phyloP scores from a whole-genome alignment of 2,888 invertebrate genomes.

The Neocrepidodera transversa region DNA sequence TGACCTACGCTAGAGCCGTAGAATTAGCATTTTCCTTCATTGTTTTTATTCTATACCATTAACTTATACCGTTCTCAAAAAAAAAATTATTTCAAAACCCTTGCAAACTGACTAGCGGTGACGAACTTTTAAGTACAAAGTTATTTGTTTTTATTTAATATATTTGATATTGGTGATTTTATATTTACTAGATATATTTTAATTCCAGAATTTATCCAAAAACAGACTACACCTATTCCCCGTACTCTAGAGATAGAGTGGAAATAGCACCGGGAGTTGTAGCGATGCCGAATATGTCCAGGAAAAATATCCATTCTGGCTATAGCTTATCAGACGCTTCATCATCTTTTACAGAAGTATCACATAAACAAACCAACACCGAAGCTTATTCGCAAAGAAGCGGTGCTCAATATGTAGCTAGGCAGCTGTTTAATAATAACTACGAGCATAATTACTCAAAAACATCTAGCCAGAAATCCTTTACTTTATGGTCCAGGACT shows the following conservation, averaged over 20 bases:
- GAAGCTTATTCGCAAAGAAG: slow-evolving; percentile 36
- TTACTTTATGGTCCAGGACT: slow-evolving; percentile 37
- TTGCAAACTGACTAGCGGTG: no score
- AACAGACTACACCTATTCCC: slow-evolving; percentile 90
- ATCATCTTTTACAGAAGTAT: slow-evolving; percentile 22
- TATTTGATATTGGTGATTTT: no score
- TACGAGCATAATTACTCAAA: slow-evolving; percentile 32
- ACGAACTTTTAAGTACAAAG: no score
- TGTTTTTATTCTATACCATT: no score
- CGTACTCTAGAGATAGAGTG: slow-evolving; percentile 80
- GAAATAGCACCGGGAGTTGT: slow-evolving; percentile 81
- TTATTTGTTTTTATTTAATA: no score
- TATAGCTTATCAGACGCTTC: slow-evolving; percentile 33
- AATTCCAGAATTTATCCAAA: slow-evolving; percentile 83
- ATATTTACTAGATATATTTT: no score
- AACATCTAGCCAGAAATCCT: slow-evolving; percentile 18
- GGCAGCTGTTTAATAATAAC: slow-evolving; percentile 44
- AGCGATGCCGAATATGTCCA: slow-evolving; percentile 90
- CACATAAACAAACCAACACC: slow-evolving; percentile 53
- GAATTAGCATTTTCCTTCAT: no score
- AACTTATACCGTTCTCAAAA: no score
- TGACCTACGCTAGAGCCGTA: no score
- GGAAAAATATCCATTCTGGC: slow-evolving; percentile 67
- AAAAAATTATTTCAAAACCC: no score
- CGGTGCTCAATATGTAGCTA: slow-evolving; percentile 14